Base-by-base conservation (phyloP, 2,113 vertebrate species). In the Corynorhinus townsendii region DNA sequence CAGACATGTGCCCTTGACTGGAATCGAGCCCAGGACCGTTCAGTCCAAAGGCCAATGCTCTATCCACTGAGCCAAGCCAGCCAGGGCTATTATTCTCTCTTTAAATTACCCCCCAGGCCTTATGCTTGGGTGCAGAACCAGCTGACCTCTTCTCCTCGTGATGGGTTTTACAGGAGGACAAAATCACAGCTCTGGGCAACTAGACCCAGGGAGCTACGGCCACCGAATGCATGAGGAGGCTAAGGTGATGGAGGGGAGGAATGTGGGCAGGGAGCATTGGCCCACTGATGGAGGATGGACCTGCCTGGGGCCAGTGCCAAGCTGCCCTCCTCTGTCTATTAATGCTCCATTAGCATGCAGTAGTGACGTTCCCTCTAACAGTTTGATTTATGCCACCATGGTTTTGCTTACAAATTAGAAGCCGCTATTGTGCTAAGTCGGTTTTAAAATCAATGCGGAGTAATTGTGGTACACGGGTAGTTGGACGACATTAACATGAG, bases 391-490 rank as follows among this genome's bases (percentile, higher is more conserved):
- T 96, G 54, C 93, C 45, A 47, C 79, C 75, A 43, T 17, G 86
- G 81, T 97, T 97, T 97, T 96, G 97, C 97, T 97, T 97, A 97
- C 97, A 98, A 96, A 98, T 97, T 97, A 97, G 97, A 97, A 97
- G 96, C 92, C 0, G 17, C 97, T 97, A 49, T 94, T 98, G 93
- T 93, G 59, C 94, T 95, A 98, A 94, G 96, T 90, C 87, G 97
- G 95, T 64, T 45, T 97, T 97, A 96, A 97, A 98, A 98, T 98
- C 97, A 43, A 95, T 97, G 96, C 26, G 33, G 94, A 97, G 92
- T 97, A 97, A 98, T 98, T 97, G 97, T 84, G 69, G 86, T 80
- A 68, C 94, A 93, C 1, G 94, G 82, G 59, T 95, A 93, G 93
- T 93, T 95, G 96, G 96, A 95, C 62, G 93, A 90, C 76, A 56